Base-by-base conservation (phyloP, 2,113 vertebrate genomes). In the Martes martes region DNA sequence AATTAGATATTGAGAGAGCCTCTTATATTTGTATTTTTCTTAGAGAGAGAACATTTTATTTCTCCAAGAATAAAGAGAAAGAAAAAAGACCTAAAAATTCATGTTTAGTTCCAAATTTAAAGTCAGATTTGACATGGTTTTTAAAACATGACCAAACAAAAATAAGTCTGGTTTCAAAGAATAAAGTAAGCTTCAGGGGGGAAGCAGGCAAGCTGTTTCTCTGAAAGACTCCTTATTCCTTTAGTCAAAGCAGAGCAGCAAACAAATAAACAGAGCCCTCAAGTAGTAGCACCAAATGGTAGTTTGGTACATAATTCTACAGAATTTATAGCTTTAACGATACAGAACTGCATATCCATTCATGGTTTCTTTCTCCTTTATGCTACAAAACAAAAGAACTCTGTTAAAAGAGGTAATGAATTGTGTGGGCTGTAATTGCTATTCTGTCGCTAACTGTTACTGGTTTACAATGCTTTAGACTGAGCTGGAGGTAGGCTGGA, bases 351-450 rank as follows among this genome's bases (percentile, higher is more conserved):
- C 31, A 28, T 95, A 91, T 97, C 88, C 96, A 88, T 85, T 97
- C 95, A 78, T 69, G 76, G 50, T 94, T 97, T 97, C 92, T 67
- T 89, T 96, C 81, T n/a, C 52, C 39, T 95, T 95, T 91, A 83
- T 88, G 67, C 87, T 94, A 55, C n/a, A 57, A 97, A 97, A 97
- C 96, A 95, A 97, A 97, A 96, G 92, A 94, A 82, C 83, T 85
- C 83, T 85, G 47, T 84, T 96, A 92, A 96, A 95, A 63, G 74
- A 63, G 89, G 80, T 97, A 97, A 97, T 97, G 96, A 97, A 96
- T 97, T 85, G 94, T 94, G 94, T 95, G 81, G 96, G 94, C 87
- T 97, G n/a, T 98, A 97, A 97, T 98, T 98, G 96, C 92, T 95
- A 84, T 97, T 82, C 94, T 97, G 94, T 97, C 0, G 0, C 45